Percentiles rank a stretch among this genome's conserved stretches.
Evolutionary conservation across 2,888 invertebrate species (phyloP).

Genomic region (Tipula vernalis): DNA sequence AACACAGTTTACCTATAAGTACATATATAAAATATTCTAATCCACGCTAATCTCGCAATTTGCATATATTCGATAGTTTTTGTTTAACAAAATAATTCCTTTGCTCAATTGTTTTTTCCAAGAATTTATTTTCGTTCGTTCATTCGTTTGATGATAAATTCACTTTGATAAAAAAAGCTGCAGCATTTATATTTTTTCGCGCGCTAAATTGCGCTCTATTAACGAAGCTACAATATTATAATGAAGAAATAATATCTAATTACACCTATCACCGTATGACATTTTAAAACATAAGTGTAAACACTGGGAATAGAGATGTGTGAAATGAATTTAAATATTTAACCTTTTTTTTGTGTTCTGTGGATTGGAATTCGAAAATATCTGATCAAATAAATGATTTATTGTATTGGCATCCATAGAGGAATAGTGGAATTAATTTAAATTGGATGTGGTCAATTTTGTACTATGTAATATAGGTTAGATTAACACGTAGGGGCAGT

Average conservation of each 20-base stretch:
- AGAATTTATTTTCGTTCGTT: neutral
- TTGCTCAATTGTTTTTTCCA: neutral
- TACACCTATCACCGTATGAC: neutral
- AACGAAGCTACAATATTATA: neutral
- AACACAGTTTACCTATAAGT: neutral
- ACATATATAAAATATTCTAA: neutral
- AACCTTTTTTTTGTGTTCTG: neutral
- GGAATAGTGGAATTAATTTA: too few species aligned
- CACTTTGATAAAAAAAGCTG: neutral
- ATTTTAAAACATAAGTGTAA: neutral
- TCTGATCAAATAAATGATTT: neutral
- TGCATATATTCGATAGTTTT: constrained; percentile 4
- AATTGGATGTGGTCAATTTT: too few species aligned
- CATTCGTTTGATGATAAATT: neutral
- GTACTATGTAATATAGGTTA: too few species aligned
- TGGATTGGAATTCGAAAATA: neutral
- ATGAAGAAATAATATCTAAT: neutral
- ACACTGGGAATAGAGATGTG: neutral
- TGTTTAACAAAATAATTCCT: neutral
- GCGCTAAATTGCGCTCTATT: neutral
- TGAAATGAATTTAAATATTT: neutral
- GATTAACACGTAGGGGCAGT: too few species aligned
- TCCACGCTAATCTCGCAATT: neutral
- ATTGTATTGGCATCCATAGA: neutral
- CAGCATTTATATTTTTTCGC: neutral